These are phyloP conservation scores for Synanthedon tipuliformis DNA, from an alignment of 2,888 invertebrate species.

Conservation along the genomic window DNA sequence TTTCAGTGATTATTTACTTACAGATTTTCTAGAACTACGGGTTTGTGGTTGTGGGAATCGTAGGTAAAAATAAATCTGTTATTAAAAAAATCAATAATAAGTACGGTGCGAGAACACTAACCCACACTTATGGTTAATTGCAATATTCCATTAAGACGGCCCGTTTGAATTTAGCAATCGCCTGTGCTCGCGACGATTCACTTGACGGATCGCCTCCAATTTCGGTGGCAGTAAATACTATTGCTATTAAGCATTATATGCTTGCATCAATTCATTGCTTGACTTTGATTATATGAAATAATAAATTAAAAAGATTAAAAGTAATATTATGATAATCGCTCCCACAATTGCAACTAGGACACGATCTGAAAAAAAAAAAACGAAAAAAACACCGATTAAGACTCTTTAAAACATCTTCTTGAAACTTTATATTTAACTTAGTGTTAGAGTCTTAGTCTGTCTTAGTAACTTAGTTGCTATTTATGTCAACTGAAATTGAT, in stretches of 20 bases:
- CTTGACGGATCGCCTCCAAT: slow-evolving; percentile 54
- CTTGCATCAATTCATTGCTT: too few species aligned
- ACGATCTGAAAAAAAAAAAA: too few species aligned
- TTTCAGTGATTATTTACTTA: slow-evolving; percentile 58
- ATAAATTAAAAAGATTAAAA: too few species aligned
- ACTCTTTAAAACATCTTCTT: too few species aligned
- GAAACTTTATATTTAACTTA: too few species aligned
- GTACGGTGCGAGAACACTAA: slow-evolving; percentile 42
- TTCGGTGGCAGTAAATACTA: slow-evolving; percentile 49
- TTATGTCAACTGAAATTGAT: too few species aligned
- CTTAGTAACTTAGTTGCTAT: too few species aligned
- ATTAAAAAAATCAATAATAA: slow-evolving; percentile 37
- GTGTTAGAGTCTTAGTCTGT: too few species aligned
- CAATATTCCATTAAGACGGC: slow-evolving; percentile 14
- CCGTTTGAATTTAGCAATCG: slow-evolving; percentile 23
- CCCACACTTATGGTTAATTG: slow-evolving; percentile 27
- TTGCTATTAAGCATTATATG: slow-evolving; percentile 45
- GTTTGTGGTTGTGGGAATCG: slow-evolving; percentile 21
- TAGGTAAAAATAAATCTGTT: slow-evolving; percentile 53
- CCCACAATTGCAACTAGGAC: too few species aligned
- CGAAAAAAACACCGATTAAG: too few species aligned
- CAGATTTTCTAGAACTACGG: slow-evolving; percentile 32
- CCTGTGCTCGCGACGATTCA: slow-evolving; percentile 32
- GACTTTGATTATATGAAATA: too few species aligned
- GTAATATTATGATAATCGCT: too few species aligned